Base-by-base conservation (phyloP, 1,140 invertebrate genomes). In the Lepidurus couesii region DNA sequence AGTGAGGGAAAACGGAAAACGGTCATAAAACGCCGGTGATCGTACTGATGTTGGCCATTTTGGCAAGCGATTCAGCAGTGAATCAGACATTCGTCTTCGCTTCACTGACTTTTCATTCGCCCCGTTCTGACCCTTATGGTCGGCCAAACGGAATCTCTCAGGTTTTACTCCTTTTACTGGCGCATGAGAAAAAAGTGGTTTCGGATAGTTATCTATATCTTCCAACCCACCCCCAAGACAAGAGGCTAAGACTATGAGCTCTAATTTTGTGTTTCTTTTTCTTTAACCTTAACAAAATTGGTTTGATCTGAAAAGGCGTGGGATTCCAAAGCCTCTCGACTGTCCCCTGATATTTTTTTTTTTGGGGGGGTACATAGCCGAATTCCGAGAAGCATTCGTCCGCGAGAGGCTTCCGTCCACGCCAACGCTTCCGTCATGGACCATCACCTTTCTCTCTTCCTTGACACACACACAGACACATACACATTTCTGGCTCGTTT, bases 71-170 rank as follows among this genome's bases (percentile, higher is more conserved):
- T 65, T 65, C 53, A 9, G 9, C 53, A 65, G 53, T 16, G 53
- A 65, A 65, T 65, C 53, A 65, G 53, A 65, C 53, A 65, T 65
- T 65, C 53, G 53, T 65, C 53, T 65, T 65, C 53, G 53, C 53
- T 65, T 21, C n/a, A 65, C 53, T 65, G 13, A 16, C 16, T 65
- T 65, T 65, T 65, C 53, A 65, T 21, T n/a, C 53, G 21, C 53
- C 53, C n/a, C 21, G 16, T 11, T 16, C 53, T 47, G 9, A 65
- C 53, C 53, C 53, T 21, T 65, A 65, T 65, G 53, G 53, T 65
- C 16, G 21, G 16, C 53, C 34, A 34, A 34, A 34, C 34, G 34
- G 34, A 34, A 34, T 34, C 34, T 34, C 34, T 34, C 3, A 3
- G 34, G 34, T 34, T 34, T 4, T 34, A 4, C 34, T 34, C 4